These are phyloP conservation scores for Rhodophaea formosa DNA, from an alignment of 2,888 invertebrate genomes.

Conservation along the genomic window DNA sequence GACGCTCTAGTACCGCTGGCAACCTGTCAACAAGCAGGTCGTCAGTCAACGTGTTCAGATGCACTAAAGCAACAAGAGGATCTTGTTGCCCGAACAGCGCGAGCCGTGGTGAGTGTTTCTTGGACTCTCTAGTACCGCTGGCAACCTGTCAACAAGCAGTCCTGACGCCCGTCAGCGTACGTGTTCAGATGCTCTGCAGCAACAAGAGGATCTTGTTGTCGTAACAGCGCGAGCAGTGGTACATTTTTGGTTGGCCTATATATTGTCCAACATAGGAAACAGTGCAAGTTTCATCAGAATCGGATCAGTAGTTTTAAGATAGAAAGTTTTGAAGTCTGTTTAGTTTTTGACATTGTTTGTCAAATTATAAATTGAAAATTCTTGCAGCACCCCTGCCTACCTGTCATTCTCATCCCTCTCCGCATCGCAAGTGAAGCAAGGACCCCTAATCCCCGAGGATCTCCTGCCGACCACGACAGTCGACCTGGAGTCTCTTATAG, in stretches of 20 bases:
- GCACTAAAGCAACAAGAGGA: slow-evolving; percentile 60
- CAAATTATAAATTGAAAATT: neutral
- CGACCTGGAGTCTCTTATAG: slow-evolving; percentile 48
- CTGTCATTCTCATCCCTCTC: slow-evolving; percentile 49
- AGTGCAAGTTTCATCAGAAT: too few species aligned
- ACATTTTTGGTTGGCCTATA: too few species aligned
- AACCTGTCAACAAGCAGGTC: slow-evolving; percentile 54
- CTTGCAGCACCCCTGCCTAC: slow-evolving; percentile 62
- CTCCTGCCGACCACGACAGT: slow-evolving; percentile 51
- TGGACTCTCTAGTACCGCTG: slow-evolving; percentile 59
- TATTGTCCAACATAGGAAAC: too few species aligned
- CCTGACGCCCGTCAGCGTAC: slow-evolving; percentile 56
- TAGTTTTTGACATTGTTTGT: too few species aligned
- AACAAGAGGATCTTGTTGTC: slow-evolving; percentile 65
- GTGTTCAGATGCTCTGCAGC: slow-evolving; percentile 55
- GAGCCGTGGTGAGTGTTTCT: slow-evolving; percentile 58
- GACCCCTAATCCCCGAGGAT: slow-evolving; percentile 61
- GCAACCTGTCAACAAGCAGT: slow-evolving; percentile 56
- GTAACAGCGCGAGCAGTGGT: slow-evolving; percentile 72
- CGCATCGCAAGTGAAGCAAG: slow-evolving; percentile 34
- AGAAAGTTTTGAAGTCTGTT: too few species aligned
- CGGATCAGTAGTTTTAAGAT: too few species aligned
- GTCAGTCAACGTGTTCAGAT: slow-evolving; percentile 52
- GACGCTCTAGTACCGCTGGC: slow-evolving; percentile 61
- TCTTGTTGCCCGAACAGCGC: slow-evolving; percentile 67